A percentile compares a stretch with the other conserved stretches of the same genome.
phyloP scores from a whole-genome alignment of 2,888 invertebrate genomes.

The Rotaria sp. region DNA sequence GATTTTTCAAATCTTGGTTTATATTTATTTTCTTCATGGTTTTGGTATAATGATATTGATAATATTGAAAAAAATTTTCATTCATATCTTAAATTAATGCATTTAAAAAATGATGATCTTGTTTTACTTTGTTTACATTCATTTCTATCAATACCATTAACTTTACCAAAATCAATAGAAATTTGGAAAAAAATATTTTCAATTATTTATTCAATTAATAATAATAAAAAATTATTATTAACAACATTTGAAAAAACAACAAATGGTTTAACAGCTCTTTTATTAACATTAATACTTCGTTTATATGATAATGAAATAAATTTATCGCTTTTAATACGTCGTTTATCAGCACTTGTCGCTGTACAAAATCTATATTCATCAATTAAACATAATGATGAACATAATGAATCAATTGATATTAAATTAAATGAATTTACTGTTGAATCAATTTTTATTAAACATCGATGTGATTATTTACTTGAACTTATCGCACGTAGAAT shows the following conservation, averaged over 20 bases:
- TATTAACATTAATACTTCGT: neutral
- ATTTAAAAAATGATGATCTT: neutral
- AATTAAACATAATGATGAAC: neutral
- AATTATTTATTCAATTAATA: neutral
- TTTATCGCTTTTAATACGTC: neutral
- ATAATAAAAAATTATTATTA: neutral
- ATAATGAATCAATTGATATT: neutral
- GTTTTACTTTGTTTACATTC: neutral
- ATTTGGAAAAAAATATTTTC: neutral
- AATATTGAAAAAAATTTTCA: neutral
- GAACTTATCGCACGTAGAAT: neutral
- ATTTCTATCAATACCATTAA: neutral
- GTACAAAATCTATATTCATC: neutral
- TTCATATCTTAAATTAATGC: neutral
- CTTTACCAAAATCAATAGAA: neutral
- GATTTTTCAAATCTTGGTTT: neutral
- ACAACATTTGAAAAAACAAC: neutral
- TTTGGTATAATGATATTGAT: neutral
- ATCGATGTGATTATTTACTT: neutral
- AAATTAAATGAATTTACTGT: neutral
- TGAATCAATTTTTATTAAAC: neutral
- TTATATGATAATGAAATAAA: neutral
- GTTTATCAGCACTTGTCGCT: neutral
- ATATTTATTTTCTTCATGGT: conserved; percentile 8
- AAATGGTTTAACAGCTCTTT: neutral